Conservation (phyloP, 2,888 invertebrate genomes). For the Oxytorus armatus region DNA sequence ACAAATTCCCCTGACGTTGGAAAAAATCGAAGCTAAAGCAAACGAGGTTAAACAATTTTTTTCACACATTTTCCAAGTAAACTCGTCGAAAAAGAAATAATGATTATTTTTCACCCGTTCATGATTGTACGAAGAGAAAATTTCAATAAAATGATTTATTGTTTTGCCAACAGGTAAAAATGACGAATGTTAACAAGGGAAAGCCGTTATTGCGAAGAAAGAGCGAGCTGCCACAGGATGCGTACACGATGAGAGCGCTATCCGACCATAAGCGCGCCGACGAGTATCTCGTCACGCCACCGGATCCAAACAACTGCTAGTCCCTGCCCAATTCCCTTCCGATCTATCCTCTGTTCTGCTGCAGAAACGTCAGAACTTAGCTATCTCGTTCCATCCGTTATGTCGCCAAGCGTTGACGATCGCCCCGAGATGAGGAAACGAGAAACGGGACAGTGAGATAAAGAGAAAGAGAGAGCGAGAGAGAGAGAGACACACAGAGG, state of each 20-base stretch:
- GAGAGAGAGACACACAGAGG: conserved; percentile 2
- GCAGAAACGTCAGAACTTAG: conserved; percentile 80
- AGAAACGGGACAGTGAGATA: conserved; percentile 26
- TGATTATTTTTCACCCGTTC: neutral
- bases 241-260: conserved; percentile 95
- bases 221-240: conserved; percentile 97
- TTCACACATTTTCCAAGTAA: neutral
- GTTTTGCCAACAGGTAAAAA: conserved; percentile 79
- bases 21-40: conserved; percentile 91
- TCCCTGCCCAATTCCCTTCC: conserved; percentile 84
- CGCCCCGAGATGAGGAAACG: conserved; percentile 4
- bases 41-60: conserved; percentile 89
- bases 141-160: no score
- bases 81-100: neutral
- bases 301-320: conserved; percentile 95
- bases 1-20: conserved; percentile 86
- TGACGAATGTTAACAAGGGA: conserved; percentile 86
- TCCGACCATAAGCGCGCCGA: conserved; percentile 97
- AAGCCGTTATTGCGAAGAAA: conserved; percentile 97
- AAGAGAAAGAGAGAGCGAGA: conserved; percentile 7
- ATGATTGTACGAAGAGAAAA: neutral
- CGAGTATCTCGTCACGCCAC: conserved; percentile 94
- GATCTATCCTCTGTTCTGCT: conserved; percentile 80
- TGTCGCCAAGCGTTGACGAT: conserved; percentile 39
- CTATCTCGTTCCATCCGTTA: conserved; percentile 52